A percentile compares a stretch with the other conserved stretches of the same genome.
Conservation (phyloP, 2,797 vertebrate species). For the Sus cebifrons region DNA sequence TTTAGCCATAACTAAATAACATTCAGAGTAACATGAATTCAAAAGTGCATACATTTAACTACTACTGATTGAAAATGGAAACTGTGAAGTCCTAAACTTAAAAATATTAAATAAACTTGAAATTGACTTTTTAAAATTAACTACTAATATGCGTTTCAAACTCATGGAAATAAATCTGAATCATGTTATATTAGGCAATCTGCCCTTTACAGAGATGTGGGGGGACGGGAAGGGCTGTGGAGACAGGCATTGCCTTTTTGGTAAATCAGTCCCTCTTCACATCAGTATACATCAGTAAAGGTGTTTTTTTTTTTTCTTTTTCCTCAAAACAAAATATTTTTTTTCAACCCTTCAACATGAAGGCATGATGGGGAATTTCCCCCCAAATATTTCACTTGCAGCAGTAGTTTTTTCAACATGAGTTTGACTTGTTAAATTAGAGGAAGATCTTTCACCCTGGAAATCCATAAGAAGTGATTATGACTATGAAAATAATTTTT, state of each 20-base stretch:
- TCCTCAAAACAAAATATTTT: neutral
- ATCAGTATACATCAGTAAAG: neutral
- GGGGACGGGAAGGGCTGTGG: neutral
- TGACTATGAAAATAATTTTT: slow-evolving; percentile 57
- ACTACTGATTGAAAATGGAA: neutral
- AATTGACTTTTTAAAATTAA: slow-evolving; percentile 23
- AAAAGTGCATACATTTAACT: neutral
- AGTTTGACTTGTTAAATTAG: slow-evolving; percentile 74
- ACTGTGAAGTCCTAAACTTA: neutral
- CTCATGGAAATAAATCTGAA: neutral
- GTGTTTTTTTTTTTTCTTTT: neutral
- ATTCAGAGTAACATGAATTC: slow-evolving; percentile 35
- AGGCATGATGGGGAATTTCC: slow-evolving; percentile 17
- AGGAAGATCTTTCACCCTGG: slow-evolving; percentile 56
- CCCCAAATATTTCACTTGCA: slow-evolving; percentile 78
- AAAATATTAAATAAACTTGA: slow-evolving; percentile 51
- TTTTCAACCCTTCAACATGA: slow-evolving; percentile 31
- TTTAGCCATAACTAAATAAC: slow-evolving; percentile 55
- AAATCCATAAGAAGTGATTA: slow-evolving; percentile 62
- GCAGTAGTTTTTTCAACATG: neutral
- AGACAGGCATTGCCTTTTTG: neutral
- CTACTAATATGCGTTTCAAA: slow-evolving; percentile 65
- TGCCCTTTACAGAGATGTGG: slow-evolving; percentile 52
- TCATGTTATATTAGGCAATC: slow-evolving; percentile 1
- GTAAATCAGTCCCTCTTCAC: neutral